Evolutionary conservation across 2,113 vertebrate genomes (phyloP).

Genomic region (Python bivittatus): DNA sequence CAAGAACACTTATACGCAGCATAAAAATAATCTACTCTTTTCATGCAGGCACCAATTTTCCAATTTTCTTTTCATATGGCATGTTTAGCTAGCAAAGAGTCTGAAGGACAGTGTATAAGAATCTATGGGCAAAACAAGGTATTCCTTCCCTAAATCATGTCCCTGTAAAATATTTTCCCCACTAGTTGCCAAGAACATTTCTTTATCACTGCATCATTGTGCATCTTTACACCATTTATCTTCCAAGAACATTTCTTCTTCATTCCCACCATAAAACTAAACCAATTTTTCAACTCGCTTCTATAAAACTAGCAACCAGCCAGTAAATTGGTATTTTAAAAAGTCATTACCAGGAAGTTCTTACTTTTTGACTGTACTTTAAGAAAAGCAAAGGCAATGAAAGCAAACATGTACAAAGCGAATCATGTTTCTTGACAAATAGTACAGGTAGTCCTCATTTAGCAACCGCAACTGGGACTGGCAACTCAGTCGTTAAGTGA

Average conservation of each 20-base stretch:
- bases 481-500: neutral
- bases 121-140: neutral
- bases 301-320: neutral
- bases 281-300: constrained; percentile 29
- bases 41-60: constrained; percentile 12
- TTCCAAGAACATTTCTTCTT: constrained; percentile 59
- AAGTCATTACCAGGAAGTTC: neutral
- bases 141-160: constrained; percentile 12
- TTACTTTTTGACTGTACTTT: neutral
- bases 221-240: constrained; percentile 33
- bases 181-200: constrained; percentile 62
- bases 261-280: constrained; percentile 8
- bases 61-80: constrained; percentile 25
- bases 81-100: constrained; percentile 13
- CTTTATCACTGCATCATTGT: constrained; percentile 58
- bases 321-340: neutral
- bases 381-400: neutral
- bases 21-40: neutral
- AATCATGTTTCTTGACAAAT: neutral
- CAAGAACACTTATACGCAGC: neutral
- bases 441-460: neutral
- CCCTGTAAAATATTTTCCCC: constrained; percentile 39
- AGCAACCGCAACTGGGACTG: neutral
- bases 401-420: neutral
- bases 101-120: neutral